Base-by-base conservation (phyloP, 2,113 vertebrate genomes). In the Pao palembangensis region DNA sequence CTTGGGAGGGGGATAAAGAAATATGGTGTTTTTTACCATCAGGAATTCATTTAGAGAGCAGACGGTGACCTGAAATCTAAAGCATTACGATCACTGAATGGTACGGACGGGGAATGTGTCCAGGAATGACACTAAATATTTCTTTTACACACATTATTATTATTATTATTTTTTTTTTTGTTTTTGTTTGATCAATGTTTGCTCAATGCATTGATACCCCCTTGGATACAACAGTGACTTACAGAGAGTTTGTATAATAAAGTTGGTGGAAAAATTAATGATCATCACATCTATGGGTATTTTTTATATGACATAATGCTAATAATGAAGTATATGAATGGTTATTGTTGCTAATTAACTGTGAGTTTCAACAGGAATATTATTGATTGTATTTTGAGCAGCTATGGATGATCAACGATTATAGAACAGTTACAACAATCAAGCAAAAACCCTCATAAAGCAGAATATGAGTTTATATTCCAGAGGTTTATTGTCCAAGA, bases 221-320 rank as follows among this genome's bases (percentile, higher is more conserved):
- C 85, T 87, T 85, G 80, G 78, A 85, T 86, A 89, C 80, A 54
- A 85, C 84, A 80, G 80, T 84, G 77, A 88, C 67, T 85, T 75
- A 86, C 81, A 84, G 83, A 84, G 72, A 79, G 88, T 91, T 91
- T 91, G 90, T 90, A 90, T 79, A 90, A 89, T 91, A 91, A 91
- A 89, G 87, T 88, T 88, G 81, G 71, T 90, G 83, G 82, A 78
- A 79, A 80, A 80, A 71, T 6, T 21, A 55, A 52, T 25, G 21
- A 8, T 7, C 19, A 3, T 8, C 20, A 23, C 19, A 21, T 23
- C 11, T 20, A 28, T 63, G 20, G 52, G 47, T 43, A 2, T 50
- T 69, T 61, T 60, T 46, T 17, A 4, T 13, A 8, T 16, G 44
- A 7, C 44, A 17, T 3, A 47, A 16, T 7, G 44, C 16, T 44